phyloP scores from a whole-genome alignment of 2,797 vertebrate species.

The Clamator glandarius region DNA sequence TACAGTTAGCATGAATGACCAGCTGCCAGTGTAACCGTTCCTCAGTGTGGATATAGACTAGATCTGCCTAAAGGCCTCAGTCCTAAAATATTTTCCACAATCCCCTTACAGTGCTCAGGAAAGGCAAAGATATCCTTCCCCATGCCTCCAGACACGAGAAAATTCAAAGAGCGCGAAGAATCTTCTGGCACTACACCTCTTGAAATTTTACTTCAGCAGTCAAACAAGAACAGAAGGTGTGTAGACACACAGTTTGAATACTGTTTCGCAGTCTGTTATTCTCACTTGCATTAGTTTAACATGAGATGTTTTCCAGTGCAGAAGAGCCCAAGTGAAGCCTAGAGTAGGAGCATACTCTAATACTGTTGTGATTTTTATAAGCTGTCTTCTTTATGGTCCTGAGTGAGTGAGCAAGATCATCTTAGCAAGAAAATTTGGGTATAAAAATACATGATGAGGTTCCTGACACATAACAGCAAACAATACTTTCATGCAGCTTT shows the following conservation, averaged over 20 bases:
- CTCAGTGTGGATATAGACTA: not conserved
- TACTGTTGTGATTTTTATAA: not conserved
- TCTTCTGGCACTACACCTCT: not conserved
- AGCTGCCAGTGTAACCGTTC: not conserved
- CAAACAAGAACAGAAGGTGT: not conserved
- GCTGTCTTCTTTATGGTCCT: not conserved
- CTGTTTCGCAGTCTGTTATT: not conserved
- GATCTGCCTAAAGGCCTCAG: not conserved
- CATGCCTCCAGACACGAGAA: not conserved
- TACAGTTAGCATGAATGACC: not conserved
- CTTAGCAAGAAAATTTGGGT: not conserved
- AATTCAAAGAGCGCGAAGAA: not conserved
- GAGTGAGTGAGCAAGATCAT: not conserved
- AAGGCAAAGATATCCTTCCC: not conserved
- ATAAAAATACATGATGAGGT: not conserved
- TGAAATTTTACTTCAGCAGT: not conserved
- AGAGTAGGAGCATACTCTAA: not conserved
- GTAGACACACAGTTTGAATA: not conserved
- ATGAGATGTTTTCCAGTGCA: not conserved
- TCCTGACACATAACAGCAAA: not conserved
- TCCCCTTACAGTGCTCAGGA: not conserved
- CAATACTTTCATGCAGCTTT: not conserved
- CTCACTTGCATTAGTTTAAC: not conserved
- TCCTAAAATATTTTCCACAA: not conserved
- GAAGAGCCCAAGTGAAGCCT: not conserved